phyloP scores from a whole-genome alignment of 2,888 invertebrate genomes.

The Xylota segnis region DNA sequence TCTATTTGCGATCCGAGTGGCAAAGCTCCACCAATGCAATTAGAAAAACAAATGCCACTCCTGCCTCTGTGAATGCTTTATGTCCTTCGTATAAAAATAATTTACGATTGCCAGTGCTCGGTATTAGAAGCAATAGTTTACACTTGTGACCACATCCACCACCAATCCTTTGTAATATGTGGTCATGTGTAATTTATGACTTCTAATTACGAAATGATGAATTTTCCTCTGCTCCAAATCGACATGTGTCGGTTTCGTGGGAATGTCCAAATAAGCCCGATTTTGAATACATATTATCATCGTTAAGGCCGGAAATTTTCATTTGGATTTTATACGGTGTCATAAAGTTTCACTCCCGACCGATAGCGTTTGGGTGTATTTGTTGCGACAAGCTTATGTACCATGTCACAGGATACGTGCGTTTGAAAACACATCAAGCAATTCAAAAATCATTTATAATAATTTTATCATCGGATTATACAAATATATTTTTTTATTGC shows the following conservation, averaged over 20 bases:
- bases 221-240: constrained; percentile 75
- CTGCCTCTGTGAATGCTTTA: constrained; percentile 62
- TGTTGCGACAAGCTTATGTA: constrained; percentile 13
- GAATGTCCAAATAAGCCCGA: constrained; percentile 47
- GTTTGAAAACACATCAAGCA: constrained; percentile 62
- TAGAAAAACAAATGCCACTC: constrained; percentile 63
- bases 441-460: constrained; percentile 77
- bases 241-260: constrained; percentile 57
- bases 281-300: constrained; percentile 46
- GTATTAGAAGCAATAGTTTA: constrained; percentile 78
- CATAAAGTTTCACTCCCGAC: constrained; percentile 45
- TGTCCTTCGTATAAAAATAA: constrained; percentile 75
- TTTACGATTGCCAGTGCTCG: constrained; percentile 65
- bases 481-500: constrained; percentile 16
- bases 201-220: constrained; percentile 82
- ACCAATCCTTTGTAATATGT: constrained; percentile 75
- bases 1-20: constrained; percentile 58
- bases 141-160: constrained; percentile 79
- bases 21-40: constrained; percentile 57
- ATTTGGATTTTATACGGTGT: constrained; percentile 61
- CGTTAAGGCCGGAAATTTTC: constrained; percentile 37
- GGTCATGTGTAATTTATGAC: constrained; percentile 76
- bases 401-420: constrained; percentile 54
- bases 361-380: constrained; percentile 15
- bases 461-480: constrained; percentile 74